phyloP scores from a whole-genome alignment of 2,888 invertebrate genomes.

The Tortrix viridana region DNA sequence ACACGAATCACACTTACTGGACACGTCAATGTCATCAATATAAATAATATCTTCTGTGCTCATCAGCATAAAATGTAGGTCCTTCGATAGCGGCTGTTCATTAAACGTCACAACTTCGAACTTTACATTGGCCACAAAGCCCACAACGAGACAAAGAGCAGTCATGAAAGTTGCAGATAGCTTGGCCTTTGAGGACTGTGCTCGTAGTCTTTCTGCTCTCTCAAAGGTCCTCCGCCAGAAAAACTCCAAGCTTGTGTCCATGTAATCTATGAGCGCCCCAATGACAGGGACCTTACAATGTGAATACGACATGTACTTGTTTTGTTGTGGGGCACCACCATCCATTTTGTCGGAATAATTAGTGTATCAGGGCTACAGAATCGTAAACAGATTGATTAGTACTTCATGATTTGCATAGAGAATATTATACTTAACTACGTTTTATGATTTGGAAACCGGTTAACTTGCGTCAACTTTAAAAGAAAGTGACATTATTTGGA shows the following conservation, averaged over 20 bases:
- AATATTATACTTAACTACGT: no score
- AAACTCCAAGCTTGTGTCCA: constrained; percentile 65
- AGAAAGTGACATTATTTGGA: no score
- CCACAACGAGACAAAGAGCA: constrained; percentile 61
- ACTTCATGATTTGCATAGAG: no score
- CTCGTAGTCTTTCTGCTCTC: constrained; percentile 60
- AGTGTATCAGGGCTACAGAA: no score
- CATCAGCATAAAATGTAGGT: constrained; percentile 71
- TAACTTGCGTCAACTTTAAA: no score
- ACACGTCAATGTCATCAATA: constrained; percentile 72
- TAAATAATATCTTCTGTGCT: constrained; percentile 72
- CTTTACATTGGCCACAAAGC: constrained; percentile 67
- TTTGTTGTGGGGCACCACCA: constrained; percentile 45
- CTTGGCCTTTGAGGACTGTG: constrained; percentile 51
- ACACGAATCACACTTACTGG: constrained; percentile 62
- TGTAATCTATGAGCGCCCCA: constrained; percentile 69
- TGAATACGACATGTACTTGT: constrained; percentile 65
- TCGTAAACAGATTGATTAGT: no score
- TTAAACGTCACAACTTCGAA: constrained; percentile 71
- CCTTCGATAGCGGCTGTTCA: constrained; percentile 60
- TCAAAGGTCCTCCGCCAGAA: constrained; percentile 53
- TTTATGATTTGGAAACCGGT: no score
- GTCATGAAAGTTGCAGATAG: constrained; percentile 65
- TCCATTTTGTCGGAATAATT: constrained; percentile 44
- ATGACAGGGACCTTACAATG: constrained; percentile 64